Base-by-base conservation (phyloP, 2,113 vertebrate species). In the Hyla sarda region DNA sequence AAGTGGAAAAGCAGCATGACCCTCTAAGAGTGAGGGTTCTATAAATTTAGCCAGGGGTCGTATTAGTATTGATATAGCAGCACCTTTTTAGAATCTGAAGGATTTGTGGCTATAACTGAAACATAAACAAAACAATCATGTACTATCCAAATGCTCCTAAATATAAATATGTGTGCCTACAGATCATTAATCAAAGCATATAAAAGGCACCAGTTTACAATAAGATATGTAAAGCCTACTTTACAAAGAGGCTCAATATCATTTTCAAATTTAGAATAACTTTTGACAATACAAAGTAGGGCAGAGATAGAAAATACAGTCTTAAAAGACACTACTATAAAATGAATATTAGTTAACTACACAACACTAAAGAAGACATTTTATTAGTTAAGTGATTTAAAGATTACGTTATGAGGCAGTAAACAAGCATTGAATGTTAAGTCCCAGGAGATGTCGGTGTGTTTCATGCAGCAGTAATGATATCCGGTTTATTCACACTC, bases 401-500 rank as follows among this genome's bases (percentile, higher is more conserved):
- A 25, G 28, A 32, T 69, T 32, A 62, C 62, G 41, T 48, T 47
- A 28, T 5, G n/a, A 67, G 58, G 19, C 79, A 82, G 52, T 79
- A 37, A 60, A 45, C 37, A 37, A 17, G 34, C 50, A 28, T 10
- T 82, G 58, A 58, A 67, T 67, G 41, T 48, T 37, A 76, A 65
- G 28, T 62, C 54, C 72, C 25, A 54, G 16, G 71, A 60, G 54
- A 60, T 47, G 23, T 84, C 72, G 37, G 54, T 47, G 34, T 74
- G 37, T 62, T 75, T 60, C 72, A 84, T 76, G 12, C 82, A 25
- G 69, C n/a, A 74, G 32, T 73, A 83, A 83, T 84, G 34, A 84
- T 60, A 84, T 84, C 82, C 82, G 82, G 71, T 85, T 85, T 85
- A 85, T 85, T 69, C 83, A 69, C 32, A 72, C 45, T 67, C 25